Evolutionary conservation across 2,797 vertebrate genomes (phyloP), one percentile per base, ranked within the genome.

Genomic region (Tenualosa ilisha): DNA sequence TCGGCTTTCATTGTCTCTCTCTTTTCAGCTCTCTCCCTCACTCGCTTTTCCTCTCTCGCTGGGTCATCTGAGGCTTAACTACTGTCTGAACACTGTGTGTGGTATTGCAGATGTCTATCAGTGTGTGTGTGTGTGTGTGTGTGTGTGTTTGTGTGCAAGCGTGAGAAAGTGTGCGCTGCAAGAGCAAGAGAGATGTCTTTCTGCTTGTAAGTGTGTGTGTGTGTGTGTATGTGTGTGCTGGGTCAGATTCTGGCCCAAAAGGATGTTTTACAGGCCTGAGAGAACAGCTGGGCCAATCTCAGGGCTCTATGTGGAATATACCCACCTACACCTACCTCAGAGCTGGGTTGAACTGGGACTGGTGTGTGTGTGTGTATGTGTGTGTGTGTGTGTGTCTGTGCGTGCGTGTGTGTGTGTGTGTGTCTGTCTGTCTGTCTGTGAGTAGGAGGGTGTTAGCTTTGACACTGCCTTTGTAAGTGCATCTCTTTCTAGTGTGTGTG

Each of bases 221-320:
- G 40, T 75, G 68, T 75, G 68, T 75, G 72, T 79, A 40, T 79
- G 37, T 43, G 72, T 46, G 40, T 79, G 72, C 20, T 61, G 59
- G 40, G 15, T 15, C 40, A 20, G 26, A 22, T 40, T 20, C 5
- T 43, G 20, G 2, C 22, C 22, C 22, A 63, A 63, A 61, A 61
- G 56, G 56, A 61, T n/a, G 22, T n/a, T 61, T 22, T 61, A 61
- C 22, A 22, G 22, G 6, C 59, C 59, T n/a, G 72, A 22, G 40
- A 79, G 37, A 46, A 79, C 40, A 22, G 72, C 37, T 79, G 72
- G 72, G 72, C 46, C 72, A 79, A 79, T 79, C 72, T 79, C 5
- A 79, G 72, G 72, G 68, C 68, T 75, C 68, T 75, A 37, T 75
- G 40, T 79, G 20, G 68, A 75, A 6, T 24, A 63, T 24, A 20